Percentiles rank a stretch among this genome's conserved stretches.
phyloP scores from a whole-genome alignment of 2,888 invertebrate species.

The Lochmaea crataegi region DNA sequence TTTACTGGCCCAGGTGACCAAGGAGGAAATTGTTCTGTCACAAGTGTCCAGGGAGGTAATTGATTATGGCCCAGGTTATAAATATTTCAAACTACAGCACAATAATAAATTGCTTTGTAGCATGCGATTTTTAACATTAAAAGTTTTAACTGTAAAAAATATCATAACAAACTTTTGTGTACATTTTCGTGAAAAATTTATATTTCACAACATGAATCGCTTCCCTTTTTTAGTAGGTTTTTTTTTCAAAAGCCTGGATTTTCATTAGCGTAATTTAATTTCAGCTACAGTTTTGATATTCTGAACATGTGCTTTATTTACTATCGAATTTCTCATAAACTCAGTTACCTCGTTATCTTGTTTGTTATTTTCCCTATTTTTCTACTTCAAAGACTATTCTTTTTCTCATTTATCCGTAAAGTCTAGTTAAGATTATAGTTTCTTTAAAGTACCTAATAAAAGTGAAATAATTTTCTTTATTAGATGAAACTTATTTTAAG shows the following conservation, averaged over 20 bases:
- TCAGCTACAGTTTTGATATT: background rate
- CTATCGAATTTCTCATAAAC: background rate
- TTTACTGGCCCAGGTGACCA: too few species aligned
- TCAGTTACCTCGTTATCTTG: background rate
- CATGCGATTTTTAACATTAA: too few species aligned
- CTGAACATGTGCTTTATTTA: background rate
- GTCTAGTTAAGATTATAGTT: background rate
- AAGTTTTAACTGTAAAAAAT: too few species aligned
- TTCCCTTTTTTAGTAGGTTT: too few species aligned
- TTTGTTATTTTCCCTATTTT: background rate
- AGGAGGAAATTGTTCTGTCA: too few species aligned
- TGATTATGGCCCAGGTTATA: too few species aligned
- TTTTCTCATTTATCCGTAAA: background rate
- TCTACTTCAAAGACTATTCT: background rate
- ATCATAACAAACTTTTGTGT: too few species aligned
- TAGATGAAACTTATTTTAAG: conserved; percentile 20
- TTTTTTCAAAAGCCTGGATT: too few species aligned
- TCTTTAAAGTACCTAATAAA: background rate
- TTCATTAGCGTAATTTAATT: background rate
- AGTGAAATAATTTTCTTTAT: conserved; percentile 18
- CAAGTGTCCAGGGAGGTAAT: too few species aligned
- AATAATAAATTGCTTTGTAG: too few species aligned
- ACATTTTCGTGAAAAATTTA: background rate
- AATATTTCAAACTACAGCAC: too few species aligned
- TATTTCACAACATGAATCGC: background rate